phyloP scores from a whole-genome alignment of 2,888 invertebrate genomes.

The Rapana venosa region DNA sequence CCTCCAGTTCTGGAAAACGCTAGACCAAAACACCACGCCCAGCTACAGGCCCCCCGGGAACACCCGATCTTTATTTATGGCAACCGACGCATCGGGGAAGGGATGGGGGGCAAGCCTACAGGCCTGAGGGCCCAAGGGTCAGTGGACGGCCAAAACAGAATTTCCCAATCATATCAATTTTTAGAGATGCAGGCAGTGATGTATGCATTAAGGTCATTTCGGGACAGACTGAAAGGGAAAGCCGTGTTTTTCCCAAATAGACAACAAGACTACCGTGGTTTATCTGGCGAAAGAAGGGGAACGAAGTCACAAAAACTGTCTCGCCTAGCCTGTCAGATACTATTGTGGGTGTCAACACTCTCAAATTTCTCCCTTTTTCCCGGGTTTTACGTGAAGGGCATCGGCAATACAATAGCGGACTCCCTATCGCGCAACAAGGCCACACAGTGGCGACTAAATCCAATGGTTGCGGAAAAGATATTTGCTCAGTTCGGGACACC shows the following conservation, averaged over 20 bases:
- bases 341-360: background rate
- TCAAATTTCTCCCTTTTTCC: too few relatives aligned
- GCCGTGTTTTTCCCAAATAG: background rate
- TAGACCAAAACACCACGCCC: background rate
- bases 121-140: background rate
- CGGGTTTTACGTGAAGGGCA: too few relatives aligned
- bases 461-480: too few relatives aligned
- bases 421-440: too few relatives aligned
- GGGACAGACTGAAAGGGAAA: background rate
- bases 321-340: background rate
- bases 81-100: constrained; percentile 5
- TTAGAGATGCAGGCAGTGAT: background rate
- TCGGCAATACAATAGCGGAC: too few relatives aligned
- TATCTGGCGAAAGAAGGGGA: constrained; percentile 2
- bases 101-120: constrained; percentile 7
- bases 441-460: too few relatives aligned
- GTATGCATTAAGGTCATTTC: background rate
- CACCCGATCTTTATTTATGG: background rate
- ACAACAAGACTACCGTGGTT: background rate
- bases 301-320: background rate
- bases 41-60: background rate
- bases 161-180: background rate
- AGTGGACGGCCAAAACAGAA: background rate
- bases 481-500: too few relatives aligned
- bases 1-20: background rate